Conservation (phyloP, 1,140 invertebrate species). For the Drosophila fuyamai region DNA sequence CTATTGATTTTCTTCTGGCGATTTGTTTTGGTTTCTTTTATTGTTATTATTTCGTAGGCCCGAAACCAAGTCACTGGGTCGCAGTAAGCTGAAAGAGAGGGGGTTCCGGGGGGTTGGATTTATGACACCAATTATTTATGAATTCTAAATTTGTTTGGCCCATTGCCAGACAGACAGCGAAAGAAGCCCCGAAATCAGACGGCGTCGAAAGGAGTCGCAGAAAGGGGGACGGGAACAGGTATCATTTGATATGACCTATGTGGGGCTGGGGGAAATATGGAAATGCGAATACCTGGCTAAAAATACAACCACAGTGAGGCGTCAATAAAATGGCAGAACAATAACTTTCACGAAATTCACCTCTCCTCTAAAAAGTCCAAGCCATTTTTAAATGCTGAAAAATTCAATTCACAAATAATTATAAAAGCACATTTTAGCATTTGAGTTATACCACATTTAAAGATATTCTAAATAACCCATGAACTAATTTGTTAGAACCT, state of each 20-base stretch:
- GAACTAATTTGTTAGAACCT: no score
- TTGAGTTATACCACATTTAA: no score
- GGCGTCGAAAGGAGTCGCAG: constrained; percentile 5
- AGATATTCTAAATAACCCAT: no score
- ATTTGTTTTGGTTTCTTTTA: constrained; percentile 41
- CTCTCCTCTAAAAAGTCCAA: no score
- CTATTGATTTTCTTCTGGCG: constrained; percentile 66
- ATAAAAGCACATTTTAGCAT: no score
- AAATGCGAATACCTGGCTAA: constrained; percentile 44
- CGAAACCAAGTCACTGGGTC: constrained; percentile 73
- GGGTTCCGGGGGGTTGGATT: constrained; percentile 34
- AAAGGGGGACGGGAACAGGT: constrained; percentile 10
- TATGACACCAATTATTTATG: constrained; percentile 83
- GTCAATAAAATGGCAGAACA: not conserved
- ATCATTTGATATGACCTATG: constrained; percentile 33
- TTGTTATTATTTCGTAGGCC: constrained; percentile 29
- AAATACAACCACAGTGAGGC: constrained; percentile 28
- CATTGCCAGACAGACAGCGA: constrained; percentile 54
- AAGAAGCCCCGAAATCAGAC: constrained; percentile 25
- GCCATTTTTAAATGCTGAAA: no score
- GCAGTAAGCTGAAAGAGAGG: constrained; percentile 24
- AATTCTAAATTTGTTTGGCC: constrained; percentile 80
- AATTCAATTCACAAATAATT: no score
- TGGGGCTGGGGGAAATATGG: constrained; percentile 33
- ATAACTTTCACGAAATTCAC: no score